These are phyloP conservation scores for Anastrepha obliqua DNA, from an alignment of 1,140 invertebrate genomes.

Conservation along the genomic window DNA sequence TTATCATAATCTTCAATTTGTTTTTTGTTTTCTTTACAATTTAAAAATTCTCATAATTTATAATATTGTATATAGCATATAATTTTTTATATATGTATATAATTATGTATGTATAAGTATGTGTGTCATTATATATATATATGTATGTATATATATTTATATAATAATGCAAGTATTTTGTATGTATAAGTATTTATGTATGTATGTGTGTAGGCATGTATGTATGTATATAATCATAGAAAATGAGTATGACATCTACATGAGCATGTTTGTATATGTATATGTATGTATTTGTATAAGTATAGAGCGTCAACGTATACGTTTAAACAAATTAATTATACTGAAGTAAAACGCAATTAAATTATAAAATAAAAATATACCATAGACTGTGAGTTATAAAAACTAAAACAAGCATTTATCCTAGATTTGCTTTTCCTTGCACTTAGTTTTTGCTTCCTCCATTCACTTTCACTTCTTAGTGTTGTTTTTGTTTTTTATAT, in stretches of 20 bases:
- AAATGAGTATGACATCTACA: constrained; percentile 33
- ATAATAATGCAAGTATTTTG: not conserved
- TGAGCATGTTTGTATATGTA: not conserved
- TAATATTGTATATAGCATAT: constrained; percentile 31
- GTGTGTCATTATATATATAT: not conserved
- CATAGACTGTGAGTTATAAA: not conserved
- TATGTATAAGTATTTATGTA: not conserved
- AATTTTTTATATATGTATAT: not conserved
- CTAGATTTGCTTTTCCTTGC: constrained; percentile 8
- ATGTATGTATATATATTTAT: constrained; percentile 17
- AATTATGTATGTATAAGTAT: constrained; percentile 21
- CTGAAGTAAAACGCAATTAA: not conserved
- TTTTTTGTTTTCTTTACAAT: constrained; percentile 36
- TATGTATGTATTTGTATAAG: not conserved
- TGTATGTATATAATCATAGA: not conserved
- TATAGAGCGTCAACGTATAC: not conserved
- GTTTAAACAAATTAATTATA: not conserved
- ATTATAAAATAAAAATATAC: not conserved
- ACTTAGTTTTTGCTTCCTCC: not conserved
- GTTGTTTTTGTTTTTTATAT: not conserved
- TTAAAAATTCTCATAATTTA: constrained; percentile 42
- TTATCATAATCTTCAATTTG: constrained; percentile 32
- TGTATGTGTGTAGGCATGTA: no score
- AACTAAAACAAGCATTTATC: not conserved
- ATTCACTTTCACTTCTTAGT: not conserved